Evolutionary conservation across 92 coral and sea anemone genomes (phyloP).

Genomic region (Porites cylindrica): DNA sequence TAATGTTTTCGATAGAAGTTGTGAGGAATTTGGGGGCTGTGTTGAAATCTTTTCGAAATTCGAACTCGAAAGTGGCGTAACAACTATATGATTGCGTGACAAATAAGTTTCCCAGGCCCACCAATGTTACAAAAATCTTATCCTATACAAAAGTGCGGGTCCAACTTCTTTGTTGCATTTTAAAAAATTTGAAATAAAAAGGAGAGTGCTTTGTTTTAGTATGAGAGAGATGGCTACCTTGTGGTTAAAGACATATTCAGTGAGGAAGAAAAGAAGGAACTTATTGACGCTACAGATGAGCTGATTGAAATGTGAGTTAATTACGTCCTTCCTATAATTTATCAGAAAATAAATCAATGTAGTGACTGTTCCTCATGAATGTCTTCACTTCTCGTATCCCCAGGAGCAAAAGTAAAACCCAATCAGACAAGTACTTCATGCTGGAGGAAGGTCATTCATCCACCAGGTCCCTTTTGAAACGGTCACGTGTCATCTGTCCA

Average conservation of each 20-base stretch:
- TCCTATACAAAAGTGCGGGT: no score
- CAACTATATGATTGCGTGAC: no score
- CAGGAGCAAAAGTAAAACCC: conserved; percentile 22
- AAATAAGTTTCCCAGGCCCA: no score
- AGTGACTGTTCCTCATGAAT: background rate
- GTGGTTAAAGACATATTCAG: conserved; percentile 27
- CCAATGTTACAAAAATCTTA: no score
- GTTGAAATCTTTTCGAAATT: no score
- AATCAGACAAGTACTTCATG: conserved; percentile 40
- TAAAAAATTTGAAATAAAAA: no score
- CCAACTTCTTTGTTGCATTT: no score
- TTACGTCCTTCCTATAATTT: no score
- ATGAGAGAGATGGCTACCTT: conserved; percentile 30
- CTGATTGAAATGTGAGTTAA: conserved; percentile 21
- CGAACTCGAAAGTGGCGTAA: no score
- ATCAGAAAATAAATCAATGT: no score
- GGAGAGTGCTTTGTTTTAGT: background rate
- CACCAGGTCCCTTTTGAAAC: conserved; percentile 2
- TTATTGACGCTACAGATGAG: conserved; percentile 28
- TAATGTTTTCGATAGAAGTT: no score
- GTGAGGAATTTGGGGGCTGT: no score
- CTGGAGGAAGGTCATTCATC: conserved; percentile 30
- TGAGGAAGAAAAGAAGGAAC: conserved; percentile 32
- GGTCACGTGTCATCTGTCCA: conserved; percentile 43
- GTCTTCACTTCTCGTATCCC: background rate